Evolutionary conservation across 1,140 invertebrate genomes (phyloP).

Genomic region (Ostrea edulis): DNA sequence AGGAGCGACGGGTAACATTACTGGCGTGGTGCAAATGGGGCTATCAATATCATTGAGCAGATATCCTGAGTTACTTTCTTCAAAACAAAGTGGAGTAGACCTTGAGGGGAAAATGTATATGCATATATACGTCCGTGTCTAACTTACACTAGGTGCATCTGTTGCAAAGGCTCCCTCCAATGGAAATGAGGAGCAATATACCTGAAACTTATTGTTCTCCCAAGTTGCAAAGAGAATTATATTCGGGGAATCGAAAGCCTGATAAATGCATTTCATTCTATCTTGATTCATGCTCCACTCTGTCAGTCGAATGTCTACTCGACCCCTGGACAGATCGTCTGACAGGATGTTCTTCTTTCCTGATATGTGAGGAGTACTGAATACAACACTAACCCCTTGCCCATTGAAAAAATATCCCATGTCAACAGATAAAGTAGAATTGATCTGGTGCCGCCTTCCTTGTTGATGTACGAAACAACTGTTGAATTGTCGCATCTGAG

Average conservation of each 20-base stretch:
- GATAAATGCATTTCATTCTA: too few relatives aligned
- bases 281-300: too few relatives aligned
- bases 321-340: conserved; percentile 35
- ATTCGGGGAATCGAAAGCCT: too few relatives aligned
- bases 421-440: too few relatives aligned
- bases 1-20: too few relatives aligned
- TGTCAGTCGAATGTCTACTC: neutral
- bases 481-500: too few relatives aligned
- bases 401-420: too few relatives aligned
- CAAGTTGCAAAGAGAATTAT: conserved; percentile 56
- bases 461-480: too few relatives aligned
- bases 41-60: conserved; percentile 38
- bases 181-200: conserved; percentile 49
- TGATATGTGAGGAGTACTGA: too few relatives aligned
- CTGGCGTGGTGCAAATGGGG: neutral
- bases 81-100: conserved; percentile 40
- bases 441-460: too few relatives aligned
- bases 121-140: conserved; percentile 44
- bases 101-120: conserved; percentile 54
- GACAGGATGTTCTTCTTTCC: conserved; percentile 27
- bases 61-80: conserved; percentile 33
- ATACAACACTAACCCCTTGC: too few relatives aligned
- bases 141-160: conserved; percentile 51
- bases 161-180: conserved; percentile 32
- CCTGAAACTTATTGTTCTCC: conserved; percentile 49